Percentiles rank a stretch among this genome's conserved stretches.
Evolutionary conservation across 2,888 invertebrate genomes (phyloP).

Genomic region (Tholera decimalis): DNA sequence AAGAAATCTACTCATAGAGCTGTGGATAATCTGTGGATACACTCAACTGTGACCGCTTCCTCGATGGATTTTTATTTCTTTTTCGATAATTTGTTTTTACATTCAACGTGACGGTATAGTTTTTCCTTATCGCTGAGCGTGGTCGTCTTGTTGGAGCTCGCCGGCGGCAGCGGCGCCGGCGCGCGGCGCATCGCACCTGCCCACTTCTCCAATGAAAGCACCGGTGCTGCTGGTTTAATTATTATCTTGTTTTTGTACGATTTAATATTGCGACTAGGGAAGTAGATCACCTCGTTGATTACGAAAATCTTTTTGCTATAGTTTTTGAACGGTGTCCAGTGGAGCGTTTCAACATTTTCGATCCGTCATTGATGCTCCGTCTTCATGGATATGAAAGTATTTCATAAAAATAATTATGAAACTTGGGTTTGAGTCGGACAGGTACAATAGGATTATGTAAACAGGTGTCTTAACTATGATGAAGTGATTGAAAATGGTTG

Average conservation of each 20-base stretch:
- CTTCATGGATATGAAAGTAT: constrained; percentile 76
- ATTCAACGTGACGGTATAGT: constrained; percentile 82
- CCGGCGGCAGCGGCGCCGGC: constrained; percentile 46
- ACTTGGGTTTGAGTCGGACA: constrained; percentile 31
- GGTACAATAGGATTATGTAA: constrained; percentile 50
- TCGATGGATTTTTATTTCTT: constrained; percentile 88
- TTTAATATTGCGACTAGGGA: constrained; percentile 88
- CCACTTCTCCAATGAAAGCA: constrained; percentile 80
- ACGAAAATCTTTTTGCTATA: constrained; percentile 86
- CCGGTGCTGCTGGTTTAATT: constrained; percentile 84
- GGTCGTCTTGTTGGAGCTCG: constrained; percentile 78
- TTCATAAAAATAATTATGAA: constrained; percentile 76
- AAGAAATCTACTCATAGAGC: constrained; percentile 83
- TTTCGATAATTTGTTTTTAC: constrained; percentile 89
- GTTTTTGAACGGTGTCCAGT: constrained; percentile 82
- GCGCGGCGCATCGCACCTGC: too few relatives aligned
- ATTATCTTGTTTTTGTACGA: constrained; percentile 86
- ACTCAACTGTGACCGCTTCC: constrained; percentile 90
- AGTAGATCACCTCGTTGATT: constrained; percentile 89
- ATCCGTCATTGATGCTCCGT: constrained; percentile 74
- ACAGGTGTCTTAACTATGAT: constrained; percentile 38
- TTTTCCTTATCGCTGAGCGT: constrained; percentile 76
- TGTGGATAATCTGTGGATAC: constrained; percentile 87
- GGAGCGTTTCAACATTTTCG: constrained; percentile 81
- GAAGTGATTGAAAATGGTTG: constrained; percentile 34